Conservation (phyloP, 2,888 invertebrate species). For the Zygogramma bicolorata region DNA sequence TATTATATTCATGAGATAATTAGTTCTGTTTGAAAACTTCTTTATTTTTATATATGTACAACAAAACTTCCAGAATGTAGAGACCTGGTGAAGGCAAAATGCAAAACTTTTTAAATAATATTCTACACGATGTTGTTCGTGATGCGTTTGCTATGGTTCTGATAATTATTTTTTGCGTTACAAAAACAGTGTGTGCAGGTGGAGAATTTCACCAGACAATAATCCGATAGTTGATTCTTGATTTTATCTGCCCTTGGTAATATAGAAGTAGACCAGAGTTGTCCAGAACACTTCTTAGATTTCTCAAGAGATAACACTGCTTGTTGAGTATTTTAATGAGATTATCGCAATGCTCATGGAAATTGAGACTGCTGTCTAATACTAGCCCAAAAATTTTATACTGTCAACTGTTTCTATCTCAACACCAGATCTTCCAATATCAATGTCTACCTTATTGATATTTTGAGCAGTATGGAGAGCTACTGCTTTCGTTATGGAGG, state of each 20-base stretch:
- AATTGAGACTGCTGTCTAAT: conserved; percentile 5
- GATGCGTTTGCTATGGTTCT: conserved; percentile 4
- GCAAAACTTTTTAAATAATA: background rate
- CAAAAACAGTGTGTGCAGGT: background rate
- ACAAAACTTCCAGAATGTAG: conserved; percentile 13
- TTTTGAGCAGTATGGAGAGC: conserved; percentile 10
- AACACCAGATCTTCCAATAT: conserved; percentile 8
- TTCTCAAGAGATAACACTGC: conserved; percentile 7
- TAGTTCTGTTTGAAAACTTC: background rate
- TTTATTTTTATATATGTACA: background rate
- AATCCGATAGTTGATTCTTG: conserved; percentile 3
- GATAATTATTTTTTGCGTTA: too few relatives aligned
- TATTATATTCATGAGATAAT: background rate
- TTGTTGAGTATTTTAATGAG: background rate
- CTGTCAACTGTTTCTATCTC: background rate
- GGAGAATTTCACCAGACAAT: conserved; percentile 9
- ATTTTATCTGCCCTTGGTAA: conserved; percentile 8
- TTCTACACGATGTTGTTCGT: background rate
- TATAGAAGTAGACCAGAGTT: background rate
- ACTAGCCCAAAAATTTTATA: conserved; percentile 8
- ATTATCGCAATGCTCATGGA: conserved; percentile 4
- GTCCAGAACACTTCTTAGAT: background rate
- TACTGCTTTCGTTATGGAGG: background rate
- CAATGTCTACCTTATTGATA: background rate
- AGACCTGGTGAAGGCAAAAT: background rate